Conservation (phyloP, 1,140 invertebrate genomes). For the Phenacoccus solenopsis region DNA sequence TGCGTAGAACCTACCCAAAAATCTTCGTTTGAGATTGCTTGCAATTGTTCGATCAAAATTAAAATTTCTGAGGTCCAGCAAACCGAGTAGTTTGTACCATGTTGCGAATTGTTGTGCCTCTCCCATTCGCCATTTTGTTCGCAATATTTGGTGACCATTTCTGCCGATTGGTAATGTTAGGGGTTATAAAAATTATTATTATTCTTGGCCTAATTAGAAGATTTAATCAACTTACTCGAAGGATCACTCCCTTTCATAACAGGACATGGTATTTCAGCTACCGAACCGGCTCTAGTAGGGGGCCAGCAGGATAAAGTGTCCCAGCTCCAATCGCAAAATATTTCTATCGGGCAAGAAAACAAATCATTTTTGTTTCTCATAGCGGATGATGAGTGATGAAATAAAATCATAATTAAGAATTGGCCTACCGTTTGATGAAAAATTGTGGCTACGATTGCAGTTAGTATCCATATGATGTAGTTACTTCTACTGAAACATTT, state of each 20-base stretch:
- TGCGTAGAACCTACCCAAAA: not conserved
- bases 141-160: not conserved
- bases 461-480: too few relatives aligned
- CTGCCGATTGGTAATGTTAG: not conserved
- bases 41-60: not conserved
- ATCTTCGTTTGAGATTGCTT: not conserved
- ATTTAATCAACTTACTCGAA: slow-evolving; percentile 63
- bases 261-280: slow-evolving; percentile 52
- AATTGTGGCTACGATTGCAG: too few relatives aligned
- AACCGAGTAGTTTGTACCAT: not conserved
- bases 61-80: not conserved
- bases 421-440: too few relatives aligned
- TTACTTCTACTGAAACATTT: too few relatives aligned
- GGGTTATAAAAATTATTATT: too few relatives aligned
- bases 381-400: slow-evolving; percentile 24
- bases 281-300: slow-evolving; percentile 47
- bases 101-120: not conserved
- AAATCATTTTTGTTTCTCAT: too few relatives aligned
- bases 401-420: too few relatives aligned
- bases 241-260: slow-evolving; percentile 51
- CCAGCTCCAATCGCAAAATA: slow-evolving; percentile 54
- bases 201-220: too few relatives aligned
- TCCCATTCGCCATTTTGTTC: not conserved
- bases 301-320: slow-evolving; percentile 66
- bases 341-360: slow-evolving; percentile 34